Evolutionary conservation across 2,113 vertebrate genomes (phyloP).

Genomic region (Pseudorasbora parva): DNA sequence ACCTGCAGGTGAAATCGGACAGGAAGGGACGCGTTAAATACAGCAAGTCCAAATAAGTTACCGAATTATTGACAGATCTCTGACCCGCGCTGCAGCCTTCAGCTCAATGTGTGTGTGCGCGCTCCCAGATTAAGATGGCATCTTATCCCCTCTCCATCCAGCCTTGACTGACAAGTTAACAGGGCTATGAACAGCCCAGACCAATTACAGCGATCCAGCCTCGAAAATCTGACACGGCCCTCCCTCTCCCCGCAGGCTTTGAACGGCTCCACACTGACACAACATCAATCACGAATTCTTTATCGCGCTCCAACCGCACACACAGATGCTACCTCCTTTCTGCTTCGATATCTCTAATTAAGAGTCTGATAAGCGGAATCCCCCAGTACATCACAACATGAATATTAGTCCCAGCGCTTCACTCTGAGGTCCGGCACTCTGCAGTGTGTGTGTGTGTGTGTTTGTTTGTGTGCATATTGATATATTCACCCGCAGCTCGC

Average conservation of each 20-base stretch:
- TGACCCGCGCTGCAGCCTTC: constrained; percentile 2
- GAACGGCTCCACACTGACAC: constrained; percentile 33
- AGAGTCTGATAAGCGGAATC: constrained; percentile 37
- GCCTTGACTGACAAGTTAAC: constrained; percentile 39
- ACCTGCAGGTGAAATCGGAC: constrained; percentile 60
- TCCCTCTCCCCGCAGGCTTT: constrained; percentile 35
- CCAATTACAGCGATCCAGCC: constrained; percentile 39
- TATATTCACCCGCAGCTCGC: constrained; percentile 44
- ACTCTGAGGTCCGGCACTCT: constrained; percentile 49
- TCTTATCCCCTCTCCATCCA: constrained; percentile 14
- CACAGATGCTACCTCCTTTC: constrained; percentile 28
- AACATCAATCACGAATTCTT: constrained; percentile 49
- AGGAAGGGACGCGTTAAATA: constrained; percentile 4
- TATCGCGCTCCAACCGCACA: constrained; percentile 12
- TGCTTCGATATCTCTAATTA: constrained; percentile 46
- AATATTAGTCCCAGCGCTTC: constrained; percentile 42
- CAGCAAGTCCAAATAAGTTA: constrained; percentile 7
- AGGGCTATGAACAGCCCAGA: constrained; percentile 35
- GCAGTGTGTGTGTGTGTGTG: constrained; percentile 33
- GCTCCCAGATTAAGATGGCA: constrained; percentile 19
- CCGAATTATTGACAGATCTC: constrained; percentile 20
- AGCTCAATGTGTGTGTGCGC: constrained; percentile 8
- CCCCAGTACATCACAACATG: constrained; percentile 53
- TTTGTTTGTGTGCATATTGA: constrained; percentile 49
- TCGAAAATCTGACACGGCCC: constrained; percentile 41